Conservation (phyloP, 2,888 invertebrate genomes). For the Brenthis ino region DNA sequence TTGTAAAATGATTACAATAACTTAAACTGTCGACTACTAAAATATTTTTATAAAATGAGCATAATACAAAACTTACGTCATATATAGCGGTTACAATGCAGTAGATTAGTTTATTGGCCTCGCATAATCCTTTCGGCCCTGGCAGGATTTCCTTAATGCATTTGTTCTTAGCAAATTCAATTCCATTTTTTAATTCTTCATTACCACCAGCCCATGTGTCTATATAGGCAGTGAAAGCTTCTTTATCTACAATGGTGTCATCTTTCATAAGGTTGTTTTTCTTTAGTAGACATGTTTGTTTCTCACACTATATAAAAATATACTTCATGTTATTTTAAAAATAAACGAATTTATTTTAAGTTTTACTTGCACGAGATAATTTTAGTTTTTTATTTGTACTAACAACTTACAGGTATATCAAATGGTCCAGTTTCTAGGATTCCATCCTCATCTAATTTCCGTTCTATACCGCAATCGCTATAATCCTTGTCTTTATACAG, state of each 20-base stretch:
- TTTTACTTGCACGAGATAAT: no score
- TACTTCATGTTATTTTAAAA: constrained; percentile 42
- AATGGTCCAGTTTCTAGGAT: no score
- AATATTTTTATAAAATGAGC: no score
- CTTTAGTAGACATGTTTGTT: constrained; percentile 57
- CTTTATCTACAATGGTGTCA: constrained; percentile 49
- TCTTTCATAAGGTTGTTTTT: constrained; percentile 52
- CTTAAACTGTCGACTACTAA: no score
- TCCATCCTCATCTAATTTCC: constrained; percentile 36
- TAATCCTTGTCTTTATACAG: constrained; percentile 56
- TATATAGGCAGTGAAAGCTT: constrained; percentile 48
- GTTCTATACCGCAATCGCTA: constrained; percentile 54
- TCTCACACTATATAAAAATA: constrained; percentile 57
- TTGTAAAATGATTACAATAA: no score
- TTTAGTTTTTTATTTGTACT: no score
- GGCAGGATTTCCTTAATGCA: constrained; percentile 52
- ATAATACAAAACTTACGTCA: no score
- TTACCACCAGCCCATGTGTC: constrained; percentile 46
- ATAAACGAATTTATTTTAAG: no score
- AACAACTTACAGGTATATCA: no score
- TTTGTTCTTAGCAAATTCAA: constrained; percentile 47
- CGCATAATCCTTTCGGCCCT: constrained; percentile 56
- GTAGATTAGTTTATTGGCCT: constrained; percentile 54
- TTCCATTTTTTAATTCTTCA: no score
- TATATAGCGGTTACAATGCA: constrained; percentile 34